Base-by-base conservation (phyloP, 2,888 invertebrate species). In the Phyto melanocephala region DNA sequence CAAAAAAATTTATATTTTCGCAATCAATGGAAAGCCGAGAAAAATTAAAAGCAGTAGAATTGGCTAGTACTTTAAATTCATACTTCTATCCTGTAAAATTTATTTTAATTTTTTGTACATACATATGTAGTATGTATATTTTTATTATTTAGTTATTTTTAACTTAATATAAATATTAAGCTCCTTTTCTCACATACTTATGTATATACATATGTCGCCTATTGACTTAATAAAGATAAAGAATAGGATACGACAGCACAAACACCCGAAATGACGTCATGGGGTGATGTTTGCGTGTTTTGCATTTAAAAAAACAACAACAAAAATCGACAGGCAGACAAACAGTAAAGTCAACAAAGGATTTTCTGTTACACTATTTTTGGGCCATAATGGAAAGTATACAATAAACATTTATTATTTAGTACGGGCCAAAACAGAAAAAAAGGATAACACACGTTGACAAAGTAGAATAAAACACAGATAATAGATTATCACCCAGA, bases 251-350 rank as follows among this genome's bases (percentile, higher is more conserved):
- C 56, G 42, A 33, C 47, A 65, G 45, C 17, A 67, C 35, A 79
- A 67, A 81, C 85, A 52, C 67, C 74, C 76, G 47, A 60, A 58
- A 84, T 87, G 86, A 86, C 86, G 87, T 88, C 89, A 88, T 87
- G 88, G 74, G 77, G 88, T 75, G 80, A 86, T 62, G 87, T 81
- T 84, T 83, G 85, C 85, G 84, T 85, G 85, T 70, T 83, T 80
- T 50, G 33, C 54, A 22, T 45, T 52, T n/a, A 63, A 54, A 33
- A 17, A 33, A 24, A 11, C 28, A 68, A 79, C 28, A 28, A 28
- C 28, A 3, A 28, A 6, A 28, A 28, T n/a, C 28, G 28, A 28
- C 28, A 6, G 28, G 6, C 28, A 28, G 28, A 70, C 28, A 71
- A 47, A 45, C 45, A 60, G 20, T 40, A 28, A 37, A 75, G n/a